Evolutionary conservation across 2,113 vertebrate genomes (phyloP).

Genomic region (Aphelocoma coerulescens): DNA sequence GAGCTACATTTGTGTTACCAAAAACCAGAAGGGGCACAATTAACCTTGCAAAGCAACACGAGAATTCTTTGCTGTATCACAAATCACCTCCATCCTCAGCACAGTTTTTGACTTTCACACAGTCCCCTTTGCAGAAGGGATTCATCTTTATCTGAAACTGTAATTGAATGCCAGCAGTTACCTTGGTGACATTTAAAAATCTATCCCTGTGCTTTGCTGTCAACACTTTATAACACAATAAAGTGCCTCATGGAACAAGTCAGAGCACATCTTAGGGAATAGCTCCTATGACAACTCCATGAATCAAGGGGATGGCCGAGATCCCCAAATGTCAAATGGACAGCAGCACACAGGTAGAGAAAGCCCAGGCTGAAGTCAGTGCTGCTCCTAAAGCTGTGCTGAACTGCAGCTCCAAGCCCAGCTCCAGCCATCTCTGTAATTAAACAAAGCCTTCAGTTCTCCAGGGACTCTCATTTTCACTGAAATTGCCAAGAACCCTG

Average conservation of each 20-base stretch:
- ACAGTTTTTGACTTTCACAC: constrained; percentile 23
- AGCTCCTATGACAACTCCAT: constrained; percentile 74
- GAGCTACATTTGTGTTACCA: not conserved
- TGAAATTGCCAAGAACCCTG: not conserved
- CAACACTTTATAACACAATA: constrained; percentile 61
- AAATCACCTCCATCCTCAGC: not conserved
- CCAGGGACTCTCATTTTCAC: not conserved
- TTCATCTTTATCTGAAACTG: constrained; percentile 66
- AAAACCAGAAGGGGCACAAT: not conserved
- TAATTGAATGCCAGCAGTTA: constrained; percentile 66
- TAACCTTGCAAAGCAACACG: constrained; percentile 3
- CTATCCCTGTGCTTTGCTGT: constrained; percentile 55
- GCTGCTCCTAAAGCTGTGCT: not conserved
- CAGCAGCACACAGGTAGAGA: not conserved
- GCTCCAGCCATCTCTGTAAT: not conserved
- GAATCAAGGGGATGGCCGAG: constrained; percentile 28
- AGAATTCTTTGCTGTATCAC: not conserved
- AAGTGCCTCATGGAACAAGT: constrained; percentile 60
- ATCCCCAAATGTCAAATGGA: constrained; percentile 45
- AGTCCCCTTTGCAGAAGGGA: constrained; percentile 58
- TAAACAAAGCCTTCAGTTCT: not conserved
- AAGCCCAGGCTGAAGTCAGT: not conserved
- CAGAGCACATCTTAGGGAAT: constrained; percentile 67
- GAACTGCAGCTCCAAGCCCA: not conserved
- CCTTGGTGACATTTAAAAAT: constrained; percentile 71